These are phyloP conservation scores for Pygmarrhopalites habei DNA, from an alignment of 1,140 invertebrate genomes.

Conservation along the genomic window DNA sequence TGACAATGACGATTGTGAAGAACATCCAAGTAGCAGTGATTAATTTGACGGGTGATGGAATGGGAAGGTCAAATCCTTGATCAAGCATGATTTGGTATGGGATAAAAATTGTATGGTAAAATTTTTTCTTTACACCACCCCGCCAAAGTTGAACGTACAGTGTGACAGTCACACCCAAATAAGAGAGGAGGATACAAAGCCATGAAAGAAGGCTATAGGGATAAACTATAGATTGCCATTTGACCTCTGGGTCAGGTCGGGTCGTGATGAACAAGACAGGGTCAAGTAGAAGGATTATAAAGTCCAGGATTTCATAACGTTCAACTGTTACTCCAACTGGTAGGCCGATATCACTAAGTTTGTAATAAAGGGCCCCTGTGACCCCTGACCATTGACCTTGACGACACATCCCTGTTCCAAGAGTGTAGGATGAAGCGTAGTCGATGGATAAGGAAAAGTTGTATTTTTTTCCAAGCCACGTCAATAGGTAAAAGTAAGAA, in stretches of 20 bases:
- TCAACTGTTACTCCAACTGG: slow-evolving; percentile 15
- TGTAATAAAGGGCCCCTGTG: slow-evolving; percentile 19
- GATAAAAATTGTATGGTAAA: slow-evolving; percentile 10
- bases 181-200: slow-evolving; percentile 10
- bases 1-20: slow-evolving; percentile 19
- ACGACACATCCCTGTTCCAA: slow-evolving; percentile 15
- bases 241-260: slow-evolving; percentile 2
- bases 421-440: slow-evolving; percentile 1
- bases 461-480: background rate
- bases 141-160: background rate
- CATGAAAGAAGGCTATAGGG: slow-evolving; percentile 17
- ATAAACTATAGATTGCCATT: slow-evolving; percentile 28
- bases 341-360: slow-evolving; percentile 21
- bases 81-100: slow-evolving; percentile 20
- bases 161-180: background rate
- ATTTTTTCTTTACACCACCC: background rate
- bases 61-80: slow-evolving; percentile 12
- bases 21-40: slow-evolving; percentile 26
- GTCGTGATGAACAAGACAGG: slow-evolving; percentile 22
- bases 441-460: slow-evolving; percentile 25
- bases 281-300: slow-evolving; percentile 16
- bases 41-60: slow-evolving; percentile 19
- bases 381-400: slow-evolving; percentile 27
- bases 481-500: slow-evolving; percentile 25
- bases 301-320: slow-evolving; percentile 22